Base-by-base conservation (phyloP, 2,113 vertebrate genomes). In the Lathamus discolor region DNA sequence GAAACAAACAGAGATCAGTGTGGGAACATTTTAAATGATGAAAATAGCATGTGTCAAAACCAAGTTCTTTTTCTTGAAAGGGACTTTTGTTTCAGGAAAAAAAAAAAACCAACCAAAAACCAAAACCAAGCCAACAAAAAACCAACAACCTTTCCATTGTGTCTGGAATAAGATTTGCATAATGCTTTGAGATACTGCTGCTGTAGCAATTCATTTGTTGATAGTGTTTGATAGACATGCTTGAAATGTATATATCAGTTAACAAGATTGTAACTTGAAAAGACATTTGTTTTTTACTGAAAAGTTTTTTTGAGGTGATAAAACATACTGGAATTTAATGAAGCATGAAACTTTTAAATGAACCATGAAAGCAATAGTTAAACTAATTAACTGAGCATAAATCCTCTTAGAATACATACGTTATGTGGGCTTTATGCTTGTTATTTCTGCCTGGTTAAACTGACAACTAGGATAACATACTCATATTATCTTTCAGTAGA, bases 311-410 rank as follows among this genome's bases (percentile, higher is more conserved):
- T 94, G 70, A 97, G 90, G 86, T 83, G 61, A 88, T 97, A 84
- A 97, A 97, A 97, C 97, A 97, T 98, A 98, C 97, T 98, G 98
- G 97, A 98, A 98, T 96, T 98, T 98, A 99, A 98, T 98, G 97
- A 98, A 98, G 98, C 97, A 87, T 98, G 97, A 98, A 97, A 96
- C 88, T 96, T 98, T 93, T 97, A 97, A 98, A 97, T 96, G 97
- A 98, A 98, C 97, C 96, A 93, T 97, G 95, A 97, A 98, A 97
- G 95, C 96, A 97, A 97, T 96, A 97, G 96, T 97, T 98, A 98
- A 97, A 96, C 94, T 98, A 98, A 98, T 98, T 99, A 98, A 98
- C 97, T 97, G 97, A 98, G 97, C 97, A 97, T 97, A 98, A 98
- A 98, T 90, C 85, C 89, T 98, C 96, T 95, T 95, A 93, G 95